A percentile compares a stretch with the other conserved stretches of the same genome.
Conservation (phyloP, 1,140 invertebrate species). For the Aphelenchoides fujianensis region DNA sequence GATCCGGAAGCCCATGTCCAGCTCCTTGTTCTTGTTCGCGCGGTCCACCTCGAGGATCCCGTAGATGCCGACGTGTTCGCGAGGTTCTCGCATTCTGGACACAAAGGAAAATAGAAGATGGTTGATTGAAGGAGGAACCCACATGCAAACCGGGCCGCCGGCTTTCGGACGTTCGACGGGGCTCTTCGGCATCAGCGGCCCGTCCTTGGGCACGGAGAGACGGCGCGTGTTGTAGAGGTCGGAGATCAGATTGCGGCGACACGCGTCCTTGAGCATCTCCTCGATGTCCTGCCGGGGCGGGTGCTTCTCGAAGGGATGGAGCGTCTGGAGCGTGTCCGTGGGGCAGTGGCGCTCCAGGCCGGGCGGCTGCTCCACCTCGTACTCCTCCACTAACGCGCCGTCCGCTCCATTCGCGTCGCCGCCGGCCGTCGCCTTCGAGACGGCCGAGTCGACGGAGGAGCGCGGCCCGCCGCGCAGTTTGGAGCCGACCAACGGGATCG, state of each 20-base stretch:
- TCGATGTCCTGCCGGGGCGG: constrained; percentile 54
- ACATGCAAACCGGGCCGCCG: constrained; percentile 48
- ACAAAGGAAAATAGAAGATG: no score
- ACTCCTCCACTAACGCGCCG: no score
- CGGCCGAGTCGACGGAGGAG: background rate
- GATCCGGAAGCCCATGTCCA: constrained; percentile 53
- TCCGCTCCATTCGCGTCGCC: no score
- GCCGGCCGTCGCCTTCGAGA: background rate
- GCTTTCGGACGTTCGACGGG: constrained; percentile 37
- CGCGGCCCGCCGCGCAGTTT: background rate
- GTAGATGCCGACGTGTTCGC: constrained; percentile 51
- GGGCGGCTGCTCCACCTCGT: constrained; percentile 46
- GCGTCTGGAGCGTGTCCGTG: constrained; percentile 30
- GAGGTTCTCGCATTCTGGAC: constrained; percentile 30
- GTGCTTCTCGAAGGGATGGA: constrained; percentile 43
- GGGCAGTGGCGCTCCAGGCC: constrained; percentile 51
- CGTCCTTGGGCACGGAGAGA: constrained; percentile 22
- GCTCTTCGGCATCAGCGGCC: constrained; percentile 36
- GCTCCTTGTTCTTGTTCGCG: constrained; percentile 50
- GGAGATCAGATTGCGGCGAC: constrained; percentile 41
- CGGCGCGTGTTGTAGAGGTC: constrained; percentile 54
- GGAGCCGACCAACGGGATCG: background rate
- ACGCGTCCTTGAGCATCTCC: constrained; percentile 48
- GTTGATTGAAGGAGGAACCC: no score
- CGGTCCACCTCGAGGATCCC: constrained; percentile 56